Conservation (phyloP, 2,113 vertebrate genomes). For the Tretioscincus oriximinensis region DNA sequence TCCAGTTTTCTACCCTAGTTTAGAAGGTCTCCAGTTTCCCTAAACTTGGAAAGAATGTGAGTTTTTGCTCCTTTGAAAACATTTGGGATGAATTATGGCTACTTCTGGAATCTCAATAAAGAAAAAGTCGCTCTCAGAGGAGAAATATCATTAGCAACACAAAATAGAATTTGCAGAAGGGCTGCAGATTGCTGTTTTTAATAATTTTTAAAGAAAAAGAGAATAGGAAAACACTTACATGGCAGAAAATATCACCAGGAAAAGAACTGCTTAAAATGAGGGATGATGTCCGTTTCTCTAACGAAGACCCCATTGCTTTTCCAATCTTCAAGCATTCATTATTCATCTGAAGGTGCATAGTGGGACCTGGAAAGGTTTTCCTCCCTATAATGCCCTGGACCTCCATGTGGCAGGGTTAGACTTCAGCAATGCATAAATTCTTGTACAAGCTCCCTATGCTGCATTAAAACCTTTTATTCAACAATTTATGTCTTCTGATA, state of each 20-base stretch:
- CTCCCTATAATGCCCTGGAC: background rate
- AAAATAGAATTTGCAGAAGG: conserved; percentile 73
- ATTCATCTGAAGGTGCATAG: too few relatives aligned
- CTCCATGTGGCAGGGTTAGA: too few relatives aligned
- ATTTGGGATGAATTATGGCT: conserved; percentile 85
- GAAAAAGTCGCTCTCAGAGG: conserved; percentile 73
- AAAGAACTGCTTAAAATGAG: background rate
- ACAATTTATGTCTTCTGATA: background rate
- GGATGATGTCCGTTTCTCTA: background rate
- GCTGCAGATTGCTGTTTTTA: conserved; percentile 57
- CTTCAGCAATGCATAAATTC: background rate
- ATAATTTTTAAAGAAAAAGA: conserved; percentile 19
- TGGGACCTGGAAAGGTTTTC: too few relatives aligned
- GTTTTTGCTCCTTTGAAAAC: conserved; percentile 77
- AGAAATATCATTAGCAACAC: conserved; percentile 71
- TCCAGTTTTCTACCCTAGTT: conserved; percentile 60
- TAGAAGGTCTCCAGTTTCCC: conserved; percentile 75
- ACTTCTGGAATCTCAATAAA: conserved; percentile 80
- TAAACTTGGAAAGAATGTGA: conserved; percentile 77
- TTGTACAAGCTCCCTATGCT: background rate
- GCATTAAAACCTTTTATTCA: background rate
- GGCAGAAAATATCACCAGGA: conserved; percentile 6
- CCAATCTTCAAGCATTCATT: too few relatives aligned
- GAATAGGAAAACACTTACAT: background rate
- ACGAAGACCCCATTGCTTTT: background rate